Evolutionary conservation across 1,140 invertebrate species (phyloP).

Genomic region (Apolygus lucorum): DNA sequence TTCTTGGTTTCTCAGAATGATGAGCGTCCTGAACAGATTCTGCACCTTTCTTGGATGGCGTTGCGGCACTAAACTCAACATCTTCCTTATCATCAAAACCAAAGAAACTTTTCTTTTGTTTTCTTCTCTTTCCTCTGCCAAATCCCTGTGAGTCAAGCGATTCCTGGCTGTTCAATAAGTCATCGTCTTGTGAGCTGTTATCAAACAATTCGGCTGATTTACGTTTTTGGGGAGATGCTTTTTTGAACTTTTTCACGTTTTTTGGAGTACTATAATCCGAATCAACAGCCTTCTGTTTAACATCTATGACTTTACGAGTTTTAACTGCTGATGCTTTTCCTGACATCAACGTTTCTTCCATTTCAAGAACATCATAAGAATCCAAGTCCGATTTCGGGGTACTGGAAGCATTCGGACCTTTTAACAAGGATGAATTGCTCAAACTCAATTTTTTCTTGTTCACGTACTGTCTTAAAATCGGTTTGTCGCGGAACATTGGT

Average conservation of each 20-base stretch:
- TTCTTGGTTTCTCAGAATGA: no score
- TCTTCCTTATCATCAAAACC: not conserved
- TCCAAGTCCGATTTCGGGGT: not conserved
- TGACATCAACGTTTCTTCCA: not conserved
- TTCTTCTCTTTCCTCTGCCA: not conserved
- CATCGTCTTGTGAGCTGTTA: not conserved
- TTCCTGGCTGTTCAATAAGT: not conserved
- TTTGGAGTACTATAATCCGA: not conserved
- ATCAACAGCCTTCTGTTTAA: no score
- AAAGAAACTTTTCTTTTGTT: not conserved
- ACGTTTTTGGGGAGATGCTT: not conserved
- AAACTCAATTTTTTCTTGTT: not conserved
- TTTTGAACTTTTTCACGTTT: conserved; percentile 5
- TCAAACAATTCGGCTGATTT: not conserved
- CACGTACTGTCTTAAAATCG: not conserved
- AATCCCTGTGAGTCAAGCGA: not conserved
- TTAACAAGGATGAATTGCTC: not conserved
- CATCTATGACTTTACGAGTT: no score
- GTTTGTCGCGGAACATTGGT: not conserved
- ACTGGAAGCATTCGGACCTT: not conserved
- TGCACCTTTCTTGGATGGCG: no score
- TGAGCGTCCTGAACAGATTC: no score
- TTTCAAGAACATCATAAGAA: not conserved
- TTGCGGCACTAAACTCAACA: no score
- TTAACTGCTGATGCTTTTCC: no score